Base-by-base conservation (phyloP, 1,140 invertebrate species). In the Trissolcus basalis region DNA sequence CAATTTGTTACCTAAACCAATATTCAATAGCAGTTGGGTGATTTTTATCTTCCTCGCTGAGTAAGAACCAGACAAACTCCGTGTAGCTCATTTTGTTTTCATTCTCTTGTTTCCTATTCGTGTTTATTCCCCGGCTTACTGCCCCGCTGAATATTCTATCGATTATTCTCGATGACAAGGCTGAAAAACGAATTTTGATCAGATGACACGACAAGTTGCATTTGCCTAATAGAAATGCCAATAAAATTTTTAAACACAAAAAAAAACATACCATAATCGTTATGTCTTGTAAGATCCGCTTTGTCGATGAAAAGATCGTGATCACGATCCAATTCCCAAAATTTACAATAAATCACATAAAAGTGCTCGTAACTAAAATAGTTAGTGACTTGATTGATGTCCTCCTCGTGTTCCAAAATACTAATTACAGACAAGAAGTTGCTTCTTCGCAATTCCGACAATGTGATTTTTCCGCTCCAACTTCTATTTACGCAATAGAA, bases 321-420 rank as follows among this genome's bases (percentile, higher is more conserved):
- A 90, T 99, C 98, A 70, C 96, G 93, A 88, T 99, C 98, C 73
- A 99, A 89, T 88, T 99, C 98, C 98, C 98, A 99, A 89, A 99
- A 99, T 89, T 99, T 99, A 90, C 98, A 99, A 86, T 99, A 99
- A 83, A 99, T 99, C 15, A 99, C 98, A 89, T 99, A 99, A 89
- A 99, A 99, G 90, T 99, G 98, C 88, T 99, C 98, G 87, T 99
- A 99, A 83, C 97, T 98, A 89, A 99, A 99, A 87, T 95, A 99
- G 79, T 98, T 96, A 67, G 96, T 98, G 45, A 99, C 94, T 90
- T 95, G 94, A 90, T 99, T 99, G 79, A 99, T 99, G 82, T 99
- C 98, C 80, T 98, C 96, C 84, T 98, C 96, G 69, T 96, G 93
- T 85, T 96, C 94, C 33, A 96, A 89, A 15, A 95, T 81, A 77